Base-by-base conservation (phyloP, 2,797 vertebrate species). In the Ctenopoma kingsleyae region DNA sequence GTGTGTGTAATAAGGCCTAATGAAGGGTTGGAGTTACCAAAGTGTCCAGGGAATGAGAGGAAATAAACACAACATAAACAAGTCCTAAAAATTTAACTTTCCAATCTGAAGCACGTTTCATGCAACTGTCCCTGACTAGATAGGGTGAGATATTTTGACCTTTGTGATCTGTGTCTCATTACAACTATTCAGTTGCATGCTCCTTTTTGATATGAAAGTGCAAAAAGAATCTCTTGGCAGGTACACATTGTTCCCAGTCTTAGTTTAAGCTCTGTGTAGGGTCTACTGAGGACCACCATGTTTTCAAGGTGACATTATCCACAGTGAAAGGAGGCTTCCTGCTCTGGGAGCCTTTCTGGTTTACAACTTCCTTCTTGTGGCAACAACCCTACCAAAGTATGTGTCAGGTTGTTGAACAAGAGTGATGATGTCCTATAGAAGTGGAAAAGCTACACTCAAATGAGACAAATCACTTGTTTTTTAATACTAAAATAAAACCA, bases 311-410 rank as follows among this genome's bases (percentile, higher is more conserved):
- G 86, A 92, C 92, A 87, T 90, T 88, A 87, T 85, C 78, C 85
- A 85, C 80, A 89, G 74, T 88, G 87, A 92, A 92, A 90, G 79
- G 90, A 90, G 76, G 81, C 82, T 94, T 94, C 94, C 94, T 93
- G 90, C 74, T 83, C 80, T 74, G 90, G 90, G 90, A 94, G 87
- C 76, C 86, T 91, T 86, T 91, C 86, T 71, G 74, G 80, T 94
- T 94, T 94, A 95, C 91, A 93, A 93, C 93, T 94, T 95, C 94
- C 94, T 94, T 94, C 94, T 95, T 88, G 92, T 94, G 94, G 91
- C 66, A 90, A 94, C 91, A 94, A 87, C 92, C 84, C 79, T 60
- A 67, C 83, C 87, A 82, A 90, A 93, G 93, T 91, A 93, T 77
- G 85, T 93, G 92, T 91, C 86, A 88, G 87, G 80, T 82, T 92